These are phyloP conservation scores for Turnix velox DNA, from an alignment of 2,113 vertebrate species.

Conservation along the genomic window DNA sequence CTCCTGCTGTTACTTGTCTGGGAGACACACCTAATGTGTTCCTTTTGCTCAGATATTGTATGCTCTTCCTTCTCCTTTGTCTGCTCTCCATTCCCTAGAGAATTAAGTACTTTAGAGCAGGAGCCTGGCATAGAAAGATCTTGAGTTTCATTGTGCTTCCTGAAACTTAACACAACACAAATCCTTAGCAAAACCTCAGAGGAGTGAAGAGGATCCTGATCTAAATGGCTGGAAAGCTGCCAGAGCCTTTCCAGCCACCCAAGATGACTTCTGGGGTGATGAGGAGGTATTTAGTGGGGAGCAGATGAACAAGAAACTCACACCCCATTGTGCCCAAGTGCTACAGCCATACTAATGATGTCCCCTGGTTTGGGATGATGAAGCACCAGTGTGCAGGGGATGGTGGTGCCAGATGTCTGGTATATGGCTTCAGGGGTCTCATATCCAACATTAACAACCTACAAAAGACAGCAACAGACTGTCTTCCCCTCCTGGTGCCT, in stretches of 20 bases:
- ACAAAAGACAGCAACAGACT: not conserved
- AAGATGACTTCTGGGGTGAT: not conserved
- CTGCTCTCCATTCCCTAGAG: not conserved
- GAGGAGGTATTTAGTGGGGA: not conserved
- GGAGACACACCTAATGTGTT: constrained; percentile 8
- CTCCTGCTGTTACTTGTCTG: not conserved
- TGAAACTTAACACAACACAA: constrained; percentile 1
- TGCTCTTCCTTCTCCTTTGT: not conserved
- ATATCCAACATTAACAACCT: not conserved
- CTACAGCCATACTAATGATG: not conserved
- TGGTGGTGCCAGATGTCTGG: not conserved
- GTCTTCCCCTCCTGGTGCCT: not conserved
- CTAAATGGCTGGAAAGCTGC: not conserved
- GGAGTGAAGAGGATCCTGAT: not conserved
- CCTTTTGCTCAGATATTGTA: not conserved
- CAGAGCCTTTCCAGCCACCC: not conserved
- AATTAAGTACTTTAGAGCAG: not conserved
- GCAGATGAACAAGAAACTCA: not conserved
- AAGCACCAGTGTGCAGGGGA: not conserved
- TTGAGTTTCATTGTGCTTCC: not conserved
- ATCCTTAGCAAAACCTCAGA: not conserved
- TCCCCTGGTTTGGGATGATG: not conserved
- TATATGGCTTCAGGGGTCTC: not conserved
- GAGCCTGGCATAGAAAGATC: constrained; percentile 5
- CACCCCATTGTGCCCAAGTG: not conserved